phyloP scores from a whole-genome alignment of 2,113 vertebrate genomes.

The Cinclus mexicanus region DNA sequence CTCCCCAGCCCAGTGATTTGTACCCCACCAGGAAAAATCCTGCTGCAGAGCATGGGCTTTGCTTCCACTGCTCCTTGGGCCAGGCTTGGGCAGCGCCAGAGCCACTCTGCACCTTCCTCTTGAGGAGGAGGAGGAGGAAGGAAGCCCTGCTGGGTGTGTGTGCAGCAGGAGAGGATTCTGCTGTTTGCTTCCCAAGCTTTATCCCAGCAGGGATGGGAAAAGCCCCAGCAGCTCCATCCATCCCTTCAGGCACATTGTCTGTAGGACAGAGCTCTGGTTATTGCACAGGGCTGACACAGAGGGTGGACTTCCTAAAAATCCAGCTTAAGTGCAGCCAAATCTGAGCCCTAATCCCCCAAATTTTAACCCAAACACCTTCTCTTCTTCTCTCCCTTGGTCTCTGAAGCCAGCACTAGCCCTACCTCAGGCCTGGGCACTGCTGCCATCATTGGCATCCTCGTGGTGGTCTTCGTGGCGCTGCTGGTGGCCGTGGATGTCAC shows the following conservation, averaged over 20 bases:
- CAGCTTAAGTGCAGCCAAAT: accelerated
- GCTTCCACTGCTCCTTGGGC: not conserved
- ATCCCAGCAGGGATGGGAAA: accelerated
- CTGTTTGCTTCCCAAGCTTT: not conserved
- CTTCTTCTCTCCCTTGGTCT: slow-evolving; percentile 21
- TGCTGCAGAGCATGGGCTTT: not conserved
- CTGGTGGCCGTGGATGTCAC: slow-evolving; percentile 93
- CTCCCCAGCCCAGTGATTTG: not conserved
- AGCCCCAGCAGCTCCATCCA: not conserved
- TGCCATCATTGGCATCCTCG: slow-evolving; percentile 91
- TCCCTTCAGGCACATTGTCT: not conserved
- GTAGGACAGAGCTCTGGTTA: not conserved
- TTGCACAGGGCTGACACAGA: not conserved
- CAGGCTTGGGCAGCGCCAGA: not conserved
- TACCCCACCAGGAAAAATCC: not conserved
- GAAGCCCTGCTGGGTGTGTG: not conserved
- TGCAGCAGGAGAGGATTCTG: not conserved
- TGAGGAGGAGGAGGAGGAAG: not conserved
- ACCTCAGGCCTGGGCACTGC: slow-evolving; percentile 84
- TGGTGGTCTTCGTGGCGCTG: slow-evolving; percentile 89
- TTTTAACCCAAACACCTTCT: not conserved
- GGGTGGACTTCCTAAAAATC: not conserved
- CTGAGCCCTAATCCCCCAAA: accelerated
- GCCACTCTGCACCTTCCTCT: not conserved
- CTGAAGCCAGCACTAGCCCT: slow-evolving; percentile 79